Evolutionary conservation across 2,888 invertebrate species (phyloP).

Genomic region (Pycnomerus fuliginosus): DNA sequence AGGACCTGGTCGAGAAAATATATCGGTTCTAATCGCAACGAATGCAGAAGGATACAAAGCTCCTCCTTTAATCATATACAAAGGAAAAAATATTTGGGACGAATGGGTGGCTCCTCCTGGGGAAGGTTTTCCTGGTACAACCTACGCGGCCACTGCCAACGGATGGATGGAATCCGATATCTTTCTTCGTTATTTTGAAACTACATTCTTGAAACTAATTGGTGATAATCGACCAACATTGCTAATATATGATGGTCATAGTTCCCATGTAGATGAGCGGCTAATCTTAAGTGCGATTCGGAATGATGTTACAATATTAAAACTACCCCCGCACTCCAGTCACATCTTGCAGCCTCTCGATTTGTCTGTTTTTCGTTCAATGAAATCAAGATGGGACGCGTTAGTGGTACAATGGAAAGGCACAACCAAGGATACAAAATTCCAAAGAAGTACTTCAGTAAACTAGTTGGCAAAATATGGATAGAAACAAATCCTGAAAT

Average conservation of each 20-base stretch:
- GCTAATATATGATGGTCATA: not conserved
- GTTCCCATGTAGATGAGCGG: not conserved
- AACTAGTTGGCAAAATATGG: not conserved
- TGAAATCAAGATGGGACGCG: not conserved
- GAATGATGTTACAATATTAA: not conserved
- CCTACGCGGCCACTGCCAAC: too few relatives aligned
- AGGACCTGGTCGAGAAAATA: not conserved
- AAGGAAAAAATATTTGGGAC: not conserved
- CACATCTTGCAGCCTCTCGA: not conserved
- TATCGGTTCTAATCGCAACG: not conserved
- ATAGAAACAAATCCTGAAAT: not conserved
- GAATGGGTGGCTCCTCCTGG: not conserved
- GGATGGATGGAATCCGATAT: not conserved
- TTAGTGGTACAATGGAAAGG: too few relatives aligned
- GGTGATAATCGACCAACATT: not conserved
- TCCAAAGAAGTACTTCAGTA: not conserved
- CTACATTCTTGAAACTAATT: not conserved
- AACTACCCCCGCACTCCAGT: not conserved
- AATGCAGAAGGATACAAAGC: not conserved
- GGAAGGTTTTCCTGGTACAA: too few relatives aligned
- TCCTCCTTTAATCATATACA: not conserved
- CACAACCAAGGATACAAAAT: too few relatives aligned
- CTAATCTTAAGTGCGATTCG: not conserved
- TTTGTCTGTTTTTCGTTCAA: not conserved
- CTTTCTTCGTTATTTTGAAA: not conserved